A percentile compares a stretch with the other conserved stretches of the same genome.
phyloP scores from a whole-genome alignment of 1,140 invertebrate species.

The Temnothorax curvispinosus region DNA sequence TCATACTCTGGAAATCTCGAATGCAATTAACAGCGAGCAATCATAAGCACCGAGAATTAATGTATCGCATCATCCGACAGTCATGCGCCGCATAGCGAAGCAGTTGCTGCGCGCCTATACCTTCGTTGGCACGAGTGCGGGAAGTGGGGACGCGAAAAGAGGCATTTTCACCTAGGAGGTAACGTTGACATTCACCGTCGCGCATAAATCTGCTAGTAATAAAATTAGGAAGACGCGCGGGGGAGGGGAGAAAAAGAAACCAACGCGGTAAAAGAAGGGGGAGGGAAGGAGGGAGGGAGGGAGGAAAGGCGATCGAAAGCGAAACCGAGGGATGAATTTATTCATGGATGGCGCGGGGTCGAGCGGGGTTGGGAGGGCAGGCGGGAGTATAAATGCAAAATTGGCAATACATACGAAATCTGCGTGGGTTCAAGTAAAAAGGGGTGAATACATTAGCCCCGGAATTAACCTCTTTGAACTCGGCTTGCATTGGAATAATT shows the following conservation, averaged over 20 bases:
- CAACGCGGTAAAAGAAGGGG: background rate
- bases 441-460: constrained; percentile 85
- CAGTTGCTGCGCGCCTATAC: background rate
- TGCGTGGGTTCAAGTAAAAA: constrained; percentile 85
- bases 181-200: constrained; percentile 7
- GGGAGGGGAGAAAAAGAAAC: background rate
- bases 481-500: constrained; percentile 83
- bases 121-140: background rate
- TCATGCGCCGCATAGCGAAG: background rate
- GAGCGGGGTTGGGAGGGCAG: constrained; percentile 21
- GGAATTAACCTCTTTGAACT: constrained; percentile 86
- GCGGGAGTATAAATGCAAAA: constrained; percentile 84
- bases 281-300: background rate
- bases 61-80: constrained; percentile 37
- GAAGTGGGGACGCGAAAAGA: background rate
- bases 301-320: constrained; percentile 69
- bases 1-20: constrained; percentile 41
- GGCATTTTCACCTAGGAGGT: background rate
- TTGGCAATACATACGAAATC: constrained; percentile 86
- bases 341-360: constrained; percentile 77
- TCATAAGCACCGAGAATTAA: constrained; percentile 47
- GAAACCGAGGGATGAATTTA: constrained; percentile 81
- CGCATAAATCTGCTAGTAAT: constrained; percentile 28
- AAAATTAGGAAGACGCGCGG: constrained; percentile 30
- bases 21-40: constrained; percentile 48